phyloP scores from a whole-genome alignment of 1,140 invertebrate species.

The Atopsyche davidsoni region DNA sequence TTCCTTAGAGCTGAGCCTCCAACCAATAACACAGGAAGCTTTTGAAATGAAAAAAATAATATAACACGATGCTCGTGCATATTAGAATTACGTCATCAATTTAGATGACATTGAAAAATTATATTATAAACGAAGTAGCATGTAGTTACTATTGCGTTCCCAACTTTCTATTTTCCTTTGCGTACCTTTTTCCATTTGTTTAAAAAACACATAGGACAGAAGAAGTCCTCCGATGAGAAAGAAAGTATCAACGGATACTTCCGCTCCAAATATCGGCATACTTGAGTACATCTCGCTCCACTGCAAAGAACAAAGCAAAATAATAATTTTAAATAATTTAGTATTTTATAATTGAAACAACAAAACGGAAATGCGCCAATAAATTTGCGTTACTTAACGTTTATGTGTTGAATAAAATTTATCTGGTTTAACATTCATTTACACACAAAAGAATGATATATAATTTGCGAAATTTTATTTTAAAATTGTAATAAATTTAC shows the following conservation, averaged over 20 bases:
- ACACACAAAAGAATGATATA: no score
- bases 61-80: constrained; percentile 34
- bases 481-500: no score
- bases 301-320: constrained; percentile 31
- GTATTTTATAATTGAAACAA: constrained; percentile 18
- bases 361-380: no score
- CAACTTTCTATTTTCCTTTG: no score
- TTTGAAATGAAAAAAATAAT: no score
- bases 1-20: no score
- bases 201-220: constrained; percentile 49
- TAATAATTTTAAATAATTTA: constrained; percentile 19
- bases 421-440: no score
- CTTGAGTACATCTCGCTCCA: constrained; percentile 33
- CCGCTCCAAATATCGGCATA: constrained; percentile 36
- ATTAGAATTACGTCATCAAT: constrained; percentile 7
- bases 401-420: no score
- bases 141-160: constrained; percentile 14
- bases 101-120: neutral
- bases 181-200: constrained; percentile 44
- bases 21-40: no score
- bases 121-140: neutral
- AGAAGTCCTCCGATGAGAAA: constrained; percentile 52
- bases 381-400: no score
- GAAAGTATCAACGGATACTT: constrained; percentile 53
- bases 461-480: no score